Conservation (phyloP, 2,113 vertebrate species). For the Perccottus glenii region DNA sequence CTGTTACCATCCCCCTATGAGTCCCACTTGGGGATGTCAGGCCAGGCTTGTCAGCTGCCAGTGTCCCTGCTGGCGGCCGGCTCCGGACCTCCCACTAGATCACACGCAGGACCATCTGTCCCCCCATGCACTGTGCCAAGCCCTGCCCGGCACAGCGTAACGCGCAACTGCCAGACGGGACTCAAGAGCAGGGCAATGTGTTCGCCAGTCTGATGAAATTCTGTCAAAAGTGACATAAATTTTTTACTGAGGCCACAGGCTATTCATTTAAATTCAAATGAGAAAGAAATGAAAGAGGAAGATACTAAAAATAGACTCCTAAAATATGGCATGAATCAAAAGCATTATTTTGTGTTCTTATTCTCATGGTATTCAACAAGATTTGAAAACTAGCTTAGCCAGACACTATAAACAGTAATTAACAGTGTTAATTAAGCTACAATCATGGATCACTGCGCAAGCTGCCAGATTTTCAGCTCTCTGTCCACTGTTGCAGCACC, state of each 20-base stretch:
- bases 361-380: conserved; percentile 6
- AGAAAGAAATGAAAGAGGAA: conserved; percentile 25
- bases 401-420: conserved; percentile 35
- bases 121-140: conserved; percentile 56
- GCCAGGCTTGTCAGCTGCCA: conserved; percentile 61
- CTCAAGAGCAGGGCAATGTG: conserved; percentile 41
- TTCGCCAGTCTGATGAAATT: conserved; percentile 48
- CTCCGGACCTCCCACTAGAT: conserved; percentile 67
- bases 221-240: conserved; percentile 38
- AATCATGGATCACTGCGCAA: conserved; percentile 44
- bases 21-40: conserved; percentile 39
- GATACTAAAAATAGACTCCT: neutral
- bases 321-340: conserved; percentile 13
- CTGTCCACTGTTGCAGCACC: conserved; percentile 28
- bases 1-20: conserved; percentile 26
- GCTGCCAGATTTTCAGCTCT: conserved; percentile 38
- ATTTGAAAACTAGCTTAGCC: conserved; percentile 34
- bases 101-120: conserved; percentile 69
- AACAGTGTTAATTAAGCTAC: conserved; percentile 48
- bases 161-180: conserved; percentile 51
- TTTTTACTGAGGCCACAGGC: conserved; percentile 50
- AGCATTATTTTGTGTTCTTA: conserved; percentile 8
- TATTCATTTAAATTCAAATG: conserved; percentile 51
- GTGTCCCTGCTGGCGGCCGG: conserved; percentile 47
- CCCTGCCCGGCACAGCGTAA: conserved; percentile 41